Evolutionary conservation across 2,888 invertebrate species (phyloP).

Genomic region (Octodonta nipae): DNA sequence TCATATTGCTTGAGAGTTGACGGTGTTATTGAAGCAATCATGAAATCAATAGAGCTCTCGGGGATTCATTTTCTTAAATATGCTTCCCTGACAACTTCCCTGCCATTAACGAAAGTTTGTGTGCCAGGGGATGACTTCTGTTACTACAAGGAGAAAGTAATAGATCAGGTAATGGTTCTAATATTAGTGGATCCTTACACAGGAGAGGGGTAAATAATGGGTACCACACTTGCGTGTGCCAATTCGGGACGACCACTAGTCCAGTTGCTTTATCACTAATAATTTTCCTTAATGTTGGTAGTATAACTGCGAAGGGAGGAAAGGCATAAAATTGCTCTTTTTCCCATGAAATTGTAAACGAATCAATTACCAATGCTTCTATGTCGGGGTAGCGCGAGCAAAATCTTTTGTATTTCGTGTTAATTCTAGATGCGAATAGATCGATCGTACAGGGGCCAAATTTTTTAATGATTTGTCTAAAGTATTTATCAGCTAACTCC

Average conservation of each 20-base stretch:
- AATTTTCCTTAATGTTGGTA: conserved; percentile 5
- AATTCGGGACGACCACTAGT: conserved; percentile 3
- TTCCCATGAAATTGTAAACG: conserved; percentile 11
- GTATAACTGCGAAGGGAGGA: conserved; percentile 11
- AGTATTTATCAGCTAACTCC: conserved; percentile 5
- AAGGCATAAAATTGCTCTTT: conserved; percentile 12
- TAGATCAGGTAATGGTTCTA: conserved; percentile 3
- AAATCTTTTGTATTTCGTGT: conserved; percentile 10
- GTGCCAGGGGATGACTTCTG: conserved; percentile 1
- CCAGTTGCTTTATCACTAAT: conserved; percentile 5
- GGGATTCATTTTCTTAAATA: conserved; percentile 11
- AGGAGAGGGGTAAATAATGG: conserved; percentile 1
- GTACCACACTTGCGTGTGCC: conserved; percentile 6
- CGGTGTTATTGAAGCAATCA: conserved; percentile 12
- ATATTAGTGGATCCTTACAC: neutral
- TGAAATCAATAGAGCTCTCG: conserved; percentile 10
- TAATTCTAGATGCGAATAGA: conserved; percentile 10
- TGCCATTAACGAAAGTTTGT: conserved; percentile 10
- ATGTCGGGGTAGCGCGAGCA: conserved; percentile 12
- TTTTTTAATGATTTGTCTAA: conserved; percentile 4
- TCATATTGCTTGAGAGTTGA: conserved; percentile 8
- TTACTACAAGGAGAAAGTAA: conserved; percentile 4
- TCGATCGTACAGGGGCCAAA: conserved; percentile 9
- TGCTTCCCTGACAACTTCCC: conserved; percentile 14
- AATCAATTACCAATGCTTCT: conserved; percentile 9